A percentile compares a stretch with the other conserved stretches of the same genome.
Evolutionary conservation across 2,113 vertebrate species (phyloP).

Genomic region (Jacana jacana): DNA sequence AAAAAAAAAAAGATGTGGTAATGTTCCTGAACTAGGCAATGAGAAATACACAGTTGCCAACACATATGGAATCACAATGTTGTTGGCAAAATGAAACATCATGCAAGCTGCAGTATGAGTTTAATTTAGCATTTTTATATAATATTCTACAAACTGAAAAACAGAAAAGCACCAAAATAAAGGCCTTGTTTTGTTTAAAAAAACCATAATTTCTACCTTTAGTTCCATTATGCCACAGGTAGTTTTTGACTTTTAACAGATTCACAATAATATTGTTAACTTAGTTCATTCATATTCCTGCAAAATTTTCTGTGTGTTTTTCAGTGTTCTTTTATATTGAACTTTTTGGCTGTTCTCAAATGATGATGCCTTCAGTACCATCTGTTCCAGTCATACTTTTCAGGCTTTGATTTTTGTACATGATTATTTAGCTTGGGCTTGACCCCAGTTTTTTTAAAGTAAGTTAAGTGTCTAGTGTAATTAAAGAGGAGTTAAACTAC

Average conservation of each 20-base stretch:
- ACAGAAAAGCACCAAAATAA: neutral
- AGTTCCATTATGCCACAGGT: neutral
- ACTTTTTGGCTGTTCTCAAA: neutral
- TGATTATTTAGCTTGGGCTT: constrained; percentile 21
- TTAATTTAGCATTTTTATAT: constrained; percentile 35
- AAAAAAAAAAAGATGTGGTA: neutral
- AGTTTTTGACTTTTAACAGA: neutral
- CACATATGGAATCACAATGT: constrained; percentile 10
- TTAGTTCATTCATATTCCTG: neutral
- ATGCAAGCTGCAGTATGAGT: neutral
- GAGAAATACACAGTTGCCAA: neutral
- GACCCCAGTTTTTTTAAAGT: neutral
- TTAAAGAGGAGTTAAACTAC: constrained; percentile 33
- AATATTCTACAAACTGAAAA: neutral
- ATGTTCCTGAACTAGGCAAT: neutral
- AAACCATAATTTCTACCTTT: neutral
- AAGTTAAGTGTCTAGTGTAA: constrained; percentile 42
- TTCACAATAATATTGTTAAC: neutral
- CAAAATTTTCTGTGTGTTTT: neutral
- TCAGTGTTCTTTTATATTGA: constrained; percentile 10
- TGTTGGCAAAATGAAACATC: neutral
- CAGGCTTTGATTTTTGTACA: neutral
- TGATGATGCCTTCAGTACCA: neutral
- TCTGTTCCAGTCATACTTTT: constrained; percentile 45
- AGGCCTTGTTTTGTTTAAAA: neutral